These are phyloP conservation scores for Brachyrhaphis roseni DNA, from an alignment of 2,797 vertebrate genomes.

Conservation along the genomic window DNA sequence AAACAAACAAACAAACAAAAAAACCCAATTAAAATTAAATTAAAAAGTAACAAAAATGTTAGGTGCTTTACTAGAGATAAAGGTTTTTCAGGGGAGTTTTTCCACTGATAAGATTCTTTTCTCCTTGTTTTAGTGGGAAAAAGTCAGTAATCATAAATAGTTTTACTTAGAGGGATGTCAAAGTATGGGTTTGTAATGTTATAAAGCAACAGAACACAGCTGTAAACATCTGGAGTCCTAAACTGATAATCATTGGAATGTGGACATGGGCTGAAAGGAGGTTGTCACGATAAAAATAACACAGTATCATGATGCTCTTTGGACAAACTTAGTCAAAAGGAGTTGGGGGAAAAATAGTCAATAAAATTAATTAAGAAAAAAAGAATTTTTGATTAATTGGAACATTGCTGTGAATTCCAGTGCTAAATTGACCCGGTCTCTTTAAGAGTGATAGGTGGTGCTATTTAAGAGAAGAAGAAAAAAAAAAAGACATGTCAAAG, in stretches of 20 bases:
- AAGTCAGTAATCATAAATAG: slow-evolving; percentile 1
- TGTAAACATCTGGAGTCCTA: slow-evolving; percentile 3
- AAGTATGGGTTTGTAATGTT: neutral
- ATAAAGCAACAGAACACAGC: neutral
- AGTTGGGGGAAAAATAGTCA: neutral
- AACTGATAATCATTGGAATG: neutral
- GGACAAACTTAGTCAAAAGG: neutral
- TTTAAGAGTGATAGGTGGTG: neutral
- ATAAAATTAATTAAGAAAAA: neutral
- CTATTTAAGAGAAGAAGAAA: neutral
- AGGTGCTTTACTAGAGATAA: slow-evolving; percentile 55
- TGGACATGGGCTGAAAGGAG: neutral
- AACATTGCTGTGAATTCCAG: neutral
- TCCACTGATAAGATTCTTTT: slow-evolving; percentile 38
- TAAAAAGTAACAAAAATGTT: slow-evolving; percentile 32
- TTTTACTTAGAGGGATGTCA: neutral
- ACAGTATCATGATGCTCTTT: neutral
- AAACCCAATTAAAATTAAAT: too few species aligned
- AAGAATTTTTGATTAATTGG: neutral
- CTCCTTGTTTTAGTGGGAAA: slow-evolving; percentile 12
- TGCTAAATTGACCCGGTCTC: neutral
- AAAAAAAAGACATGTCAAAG: neutral
- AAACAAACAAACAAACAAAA: neutral
- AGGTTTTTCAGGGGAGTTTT: slow-evolving; percentile 53
- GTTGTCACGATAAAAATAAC: too few species aligned